Conservation (phyloP, 2,888 invertebrate species). For the Spodoptera picta region DNA sequence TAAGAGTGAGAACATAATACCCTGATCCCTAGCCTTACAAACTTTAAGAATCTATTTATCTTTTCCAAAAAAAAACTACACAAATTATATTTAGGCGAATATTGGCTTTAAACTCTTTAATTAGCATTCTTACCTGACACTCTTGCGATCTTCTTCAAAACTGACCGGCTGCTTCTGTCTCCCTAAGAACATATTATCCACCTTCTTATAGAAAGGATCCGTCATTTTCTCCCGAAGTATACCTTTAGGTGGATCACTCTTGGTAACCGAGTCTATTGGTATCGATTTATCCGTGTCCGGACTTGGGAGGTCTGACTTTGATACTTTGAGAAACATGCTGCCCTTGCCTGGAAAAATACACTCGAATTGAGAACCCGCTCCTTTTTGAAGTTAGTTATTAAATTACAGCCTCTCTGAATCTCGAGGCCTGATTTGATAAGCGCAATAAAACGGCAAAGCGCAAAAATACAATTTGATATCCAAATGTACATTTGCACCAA, state of each 20-base stretch:
- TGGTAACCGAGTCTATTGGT: constrained; percentile 78
- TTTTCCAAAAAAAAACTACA: not conserved
- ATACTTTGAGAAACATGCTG: constrained; percentile 77
- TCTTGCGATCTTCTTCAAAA: constrained; percentile 93
- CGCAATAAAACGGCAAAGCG: too few species aligned
- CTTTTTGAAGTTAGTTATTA: too few species aligned
- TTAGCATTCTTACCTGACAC: constrained; percentile 85
- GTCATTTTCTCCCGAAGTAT: constrained; percentile 90
- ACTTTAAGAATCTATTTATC: too few species aligned
- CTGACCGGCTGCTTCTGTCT: constrained; percentile 74
- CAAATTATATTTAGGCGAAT: not conserved
- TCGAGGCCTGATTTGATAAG: too few species aligned
- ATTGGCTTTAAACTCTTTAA: not conserved
- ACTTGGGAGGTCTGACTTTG: constrained; percentile 81
- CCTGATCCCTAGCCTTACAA: too few species aligned
- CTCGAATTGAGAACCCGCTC: too few species aligned
- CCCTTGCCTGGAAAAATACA: constrained; percentile 73
- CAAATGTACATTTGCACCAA: too few species aligned
- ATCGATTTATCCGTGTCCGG: constrained; percentile 83
- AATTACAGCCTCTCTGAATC: not conserved
- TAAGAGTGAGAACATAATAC: too few species aligned
- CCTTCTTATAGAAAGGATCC: constrained; percentile 69
- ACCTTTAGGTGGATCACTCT: constrained; percentile 87
- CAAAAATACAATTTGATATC: too few species aligned
- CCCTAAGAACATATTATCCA: constrained; percentile 69